Evolutionary conservation across 2,888 invertebrate genomes (phyloP).

Genomic region (Nowickia ferox): DNA sequence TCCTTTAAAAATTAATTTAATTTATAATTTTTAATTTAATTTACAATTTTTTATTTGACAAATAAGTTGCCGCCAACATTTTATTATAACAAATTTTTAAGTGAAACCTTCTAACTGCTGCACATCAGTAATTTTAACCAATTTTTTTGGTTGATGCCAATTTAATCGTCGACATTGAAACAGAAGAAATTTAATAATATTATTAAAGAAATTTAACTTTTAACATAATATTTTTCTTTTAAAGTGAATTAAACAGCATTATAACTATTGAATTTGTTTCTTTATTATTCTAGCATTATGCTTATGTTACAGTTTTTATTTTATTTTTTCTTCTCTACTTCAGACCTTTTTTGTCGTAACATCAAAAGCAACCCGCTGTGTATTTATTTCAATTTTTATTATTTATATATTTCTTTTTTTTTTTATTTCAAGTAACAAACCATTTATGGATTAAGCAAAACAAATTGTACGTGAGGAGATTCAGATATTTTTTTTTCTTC

Average conservation of each 20-base stretch:
- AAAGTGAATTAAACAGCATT: neutral
- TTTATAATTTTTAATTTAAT: too few species aligned
- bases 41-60: too few species aligned
- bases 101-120: too few species aligned
- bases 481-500: constrained; percentile 49
- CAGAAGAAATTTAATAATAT: constrained; percentile 1
- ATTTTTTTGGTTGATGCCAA: too few species aligned
- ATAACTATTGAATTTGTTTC: constrained; percentile 58
- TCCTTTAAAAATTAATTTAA: too few species aligned
- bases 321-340: neutral
- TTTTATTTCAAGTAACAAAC: constrained; percentile 34
- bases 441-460: constrained; percentile 71
- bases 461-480: constrained; percentile 75
- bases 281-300: constrained; percentile 30
- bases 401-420: neutral
- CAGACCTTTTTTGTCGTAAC: constrained; percentile 15
- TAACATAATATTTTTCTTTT: neutral
- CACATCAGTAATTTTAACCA: too few species aligned
- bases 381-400: constrained; percentile 4
- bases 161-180: too few species aligned
- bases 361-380: constrained; percentile 1
- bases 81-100: too few species aligned
- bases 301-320: neutral
- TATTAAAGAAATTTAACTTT: neutral
- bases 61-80: too few species aligned